A percentile compares a stretch with the other conserved stretches of the same genome.
Conservation (phyloP, 2,113 vertebrate species). For the Hassar affinis region DNA sequence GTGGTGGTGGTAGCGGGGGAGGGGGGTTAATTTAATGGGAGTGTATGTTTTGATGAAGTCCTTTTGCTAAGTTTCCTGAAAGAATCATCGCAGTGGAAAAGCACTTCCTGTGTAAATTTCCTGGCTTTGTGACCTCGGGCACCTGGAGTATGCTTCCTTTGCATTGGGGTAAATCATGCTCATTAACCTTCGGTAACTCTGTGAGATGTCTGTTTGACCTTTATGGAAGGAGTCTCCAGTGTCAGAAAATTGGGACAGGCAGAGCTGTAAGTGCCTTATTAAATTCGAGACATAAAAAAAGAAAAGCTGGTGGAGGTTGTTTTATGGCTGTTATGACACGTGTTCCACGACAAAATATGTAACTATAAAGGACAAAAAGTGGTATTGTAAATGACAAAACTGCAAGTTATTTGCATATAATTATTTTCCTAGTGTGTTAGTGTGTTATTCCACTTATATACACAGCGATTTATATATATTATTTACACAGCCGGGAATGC, state of each 20-base stretch:
- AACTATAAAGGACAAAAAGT: background rate
- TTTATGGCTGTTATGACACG: background rate
- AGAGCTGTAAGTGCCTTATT: background rate
- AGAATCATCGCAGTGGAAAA: background rate
- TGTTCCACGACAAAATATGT: background rate
- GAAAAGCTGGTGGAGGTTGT: background rate
- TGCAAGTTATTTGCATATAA: background rate
- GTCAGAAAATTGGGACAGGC: background rate
- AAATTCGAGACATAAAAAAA: background rate
- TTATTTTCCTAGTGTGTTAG: no score
- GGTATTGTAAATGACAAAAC: background rate
- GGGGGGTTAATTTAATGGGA: background rate
- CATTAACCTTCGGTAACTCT: background rate
- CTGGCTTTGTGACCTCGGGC: background rate
- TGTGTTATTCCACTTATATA: background rate
- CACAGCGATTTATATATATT: background rate
- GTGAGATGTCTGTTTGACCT: background rate
- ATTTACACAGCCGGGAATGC: no score
- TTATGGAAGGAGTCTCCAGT: background rate
- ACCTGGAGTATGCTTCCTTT: background rate
- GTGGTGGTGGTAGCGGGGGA: no score
- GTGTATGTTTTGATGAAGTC: background rate
- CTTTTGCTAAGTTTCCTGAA: background rate
- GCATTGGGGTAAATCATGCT: background rate
- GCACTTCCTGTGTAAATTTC: conserved; percentile 8